Evolutionary conservation across 2,113 vertebrate genomes (phyloP).

Genomic region (Cryptotis parvus): DNA sequence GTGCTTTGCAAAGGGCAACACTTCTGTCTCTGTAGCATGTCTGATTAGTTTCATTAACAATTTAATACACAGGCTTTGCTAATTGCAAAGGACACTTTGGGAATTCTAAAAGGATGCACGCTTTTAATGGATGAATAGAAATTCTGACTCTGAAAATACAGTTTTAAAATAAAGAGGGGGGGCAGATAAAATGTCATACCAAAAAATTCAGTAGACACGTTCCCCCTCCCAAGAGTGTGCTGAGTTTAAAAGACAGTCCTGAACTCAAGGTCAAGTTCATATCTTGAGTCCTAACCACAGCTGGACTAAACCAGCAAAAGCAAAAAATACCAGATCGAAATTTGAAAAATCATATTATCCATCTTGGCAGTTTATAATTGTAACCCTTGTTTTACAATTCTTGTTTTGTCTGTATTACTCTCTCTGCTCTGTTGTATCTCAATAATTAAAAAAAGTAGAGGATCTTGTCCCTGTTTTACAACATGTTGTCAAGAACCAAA

Average conservation of each 20-base stretch:
- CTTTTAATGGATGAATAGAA: conserved; percentile 67
- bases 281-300: not conserved
- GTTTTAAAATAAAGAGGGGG: conserved; percentile 46
- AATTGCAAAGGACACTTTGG: conserved; percentile 55
- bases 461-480: not conserved
- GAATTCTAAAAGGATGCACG: conserved; percentile 56
- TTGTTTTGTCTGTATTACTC: not conserved
- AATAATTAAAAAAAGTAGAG: not conserved
- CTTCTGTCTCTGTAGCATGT: conserved; percentile 31
- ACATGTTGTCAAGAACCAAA: not conserved
- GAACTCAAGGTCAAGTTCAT: not conserved
- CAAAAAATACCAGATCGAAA: not conserved
- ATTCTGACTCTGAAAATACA: conserved; percentile 21
- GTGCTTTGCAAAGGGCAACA: conserved; percentile 44
- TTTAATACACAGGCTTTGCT: conserved; percentile 55
- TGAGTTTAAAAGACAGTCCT: not conserved
- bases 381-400: not conserved
- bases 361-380: not conserved
- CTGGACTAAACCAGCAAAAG: not conserved
- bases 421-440: not conserved
- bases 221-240: not conserved
- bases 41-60: conserved; percentile 70
- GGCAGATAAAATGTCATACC: not conserved
- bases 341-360: not conserved
- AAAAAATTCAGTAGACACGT: not conserved